Evolutionary conservation across 1,140 invertebrate genomes (phyloP), one percentile per base, ranked within the genome.

Genomic region (Oreohelix idahoensis): DNA sequence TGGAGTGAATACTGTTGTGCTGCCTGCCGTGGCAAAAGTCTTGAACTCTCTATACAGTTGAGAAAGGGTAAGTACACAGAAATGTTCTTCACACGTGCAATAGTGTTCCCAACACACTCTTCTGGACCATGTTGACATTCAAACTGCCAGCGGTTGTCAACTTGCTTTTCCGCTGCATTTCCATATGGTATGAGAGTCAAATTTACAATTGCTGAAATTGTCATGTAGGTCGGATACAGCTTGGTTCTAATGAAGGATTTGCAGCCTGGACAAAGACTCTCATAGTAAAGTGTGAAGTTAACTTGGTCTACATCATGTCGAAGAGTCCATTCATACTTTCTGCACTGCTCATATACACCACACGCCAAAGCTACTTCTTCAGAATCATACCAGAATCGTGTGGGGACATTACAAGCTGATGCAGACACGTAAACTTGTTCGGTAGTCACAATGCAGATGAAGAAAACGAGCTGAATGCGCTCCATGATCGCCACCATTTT

Each of bases 211-310:
- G 86, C 81, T 49, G 84, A 82, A 2, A 94, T 79, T 17, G 87
- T 82, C 39, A 87, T 80, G 84, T 87, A 94, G 17, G 96, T 95
- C 23, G 96, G 95, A 71, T 94, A 90, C 79, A 98, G 92, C 91
- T 98, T 96, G 87, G 94, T 94, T 0, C 95, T 92, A 83, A 98
- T 94, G 92, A 98, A 98, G 90, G 95, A 94, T 87, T 95, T 95
- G 29, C 97, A 97, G 93, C 98, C 97, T 35, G 97, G 96, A 93
- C 97, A 98, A 1, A 98, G 91, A 8, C 96, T 95, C 92, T 98
- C 97, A 93, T 97, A 98, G 91, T 96, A 98, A n/a, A 98, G 95
- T 73, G 95, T 94, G 20, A 98, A 93, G 88, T 93, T 87, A 1
- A 94, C 92, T 0, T 58, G 80, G 0, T 83, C 83, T 39, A 73